Evolutionary conservation across 2,888 invertebrate species (phyloP), one percentile per base, ranked within the genome.

Genomic region (Osedax frankpressi): DNA sequence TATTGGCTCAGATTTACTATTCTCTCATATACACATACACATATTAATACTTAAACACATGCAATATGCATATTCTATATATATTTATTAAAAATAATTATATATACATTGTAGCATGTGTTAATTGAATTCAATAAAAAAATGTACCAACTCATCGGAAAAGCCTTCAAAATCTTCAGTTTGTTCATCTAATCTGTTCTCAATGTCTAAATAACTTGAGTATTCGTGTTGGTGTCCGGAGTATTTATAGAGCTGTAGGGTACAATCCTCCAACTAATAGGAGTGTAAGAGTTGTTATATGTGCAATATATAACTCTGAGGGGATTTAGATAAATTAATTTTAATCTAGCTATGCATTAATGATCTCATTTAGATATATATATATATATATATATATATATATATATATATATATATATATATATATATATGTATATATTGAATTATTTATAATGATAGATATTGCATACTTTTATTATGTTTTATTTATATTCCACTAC

Each of bases 161-260:
- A 98, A 91, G 78, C 93, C 93, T 85, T 97, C 96, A 82, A 97
- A 90, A 84, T 98, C 97, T 83, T 98, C 97, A 78, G 92, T 90
- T 84, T 98, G 97, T 85, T 98, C 97, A 80, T 91, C 92, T 80
- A 98, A 89, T 75, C 95, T 93, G 73, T 94, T 92, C 85, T 98
- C 97, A 85, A 95, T 88, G 86, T 98, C 97, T 86, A 98, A 88
- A 86, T 97, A 97, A 74, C 93, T 91, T 72, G 95, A 94, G 86
- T 93, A 94, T 86, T 98, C 97, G 75, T 94, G 94, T 74, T 85
- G 84, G 0, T 79, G 82, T 86, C 94, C 93, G 76, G 84, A 85
- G 86, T 94, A 93, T n/a, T 84, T 81, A 87, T 95, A 97, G 77
- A 98, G 89, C 87, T 98, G 97, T 77, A 98, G 88, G 29, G 95